Evolutionary conservation across 2,113 vertebrate genomes (phyloP), one percentile per base, ranked within the genome.

Genomic region (Spea multiplicata): DNA sequence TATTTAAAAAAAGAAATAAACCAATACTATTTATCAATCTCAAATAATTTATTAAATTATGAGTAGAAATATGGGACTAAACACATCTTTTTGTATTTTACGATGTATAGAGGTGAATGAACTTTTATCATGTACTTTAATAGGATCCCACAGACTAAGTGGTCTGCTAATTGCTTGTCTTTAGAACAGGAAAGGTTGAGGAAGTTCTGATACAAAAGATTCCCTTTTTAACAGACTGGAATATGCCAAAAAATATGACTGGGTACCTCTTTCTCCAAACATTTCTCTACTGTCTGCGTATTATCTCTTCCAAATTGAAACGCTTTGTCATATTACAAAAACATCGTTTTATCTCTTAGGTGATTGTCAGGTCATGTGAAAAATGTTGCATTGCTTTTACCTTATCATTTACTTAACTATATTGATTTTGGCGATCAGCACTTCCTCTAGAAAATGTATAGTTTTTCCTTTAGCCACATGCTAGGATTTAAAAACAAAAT

Each of bases 301-400:
- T 47, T 73, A 61, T 45, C 14, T n/a, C 6, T 47, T 49, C 48
- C 55, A 45, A 4, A 61, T 46, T 30, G 12, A 64, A 74, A 9
- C 8, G 14, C n/a, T 17, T 13, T 30, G 30, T 74, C 57, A 49
- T 48, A 61, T 44, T 17, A 64, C 48, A 61, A 64, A 64, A 62
- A 48, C 47, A 74, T 8, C 4, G 47, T 46, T 64, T 74, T 74
- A 74, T 64, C 59, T 62, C 45, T 47, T 49, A 64, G 72, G 72
- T 74, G 59, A 47, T 61, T 61, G 3, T 14, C 10, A 48, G 71
- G 71, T 73, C 71, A 73, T 73, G 55, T 62, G 46, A 62, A 74
- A 71, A 48, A 74, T 74, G 17, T n/a, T 47, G 5, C 3, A 8
- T 57, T 61, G 8, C 6, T 46, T 4, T 7, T 61, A 5, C 44